phyloP scores from a whole-genome alignment of 2,113 vertebrate genomes.

The Salvelinus alpinus region DNA sequence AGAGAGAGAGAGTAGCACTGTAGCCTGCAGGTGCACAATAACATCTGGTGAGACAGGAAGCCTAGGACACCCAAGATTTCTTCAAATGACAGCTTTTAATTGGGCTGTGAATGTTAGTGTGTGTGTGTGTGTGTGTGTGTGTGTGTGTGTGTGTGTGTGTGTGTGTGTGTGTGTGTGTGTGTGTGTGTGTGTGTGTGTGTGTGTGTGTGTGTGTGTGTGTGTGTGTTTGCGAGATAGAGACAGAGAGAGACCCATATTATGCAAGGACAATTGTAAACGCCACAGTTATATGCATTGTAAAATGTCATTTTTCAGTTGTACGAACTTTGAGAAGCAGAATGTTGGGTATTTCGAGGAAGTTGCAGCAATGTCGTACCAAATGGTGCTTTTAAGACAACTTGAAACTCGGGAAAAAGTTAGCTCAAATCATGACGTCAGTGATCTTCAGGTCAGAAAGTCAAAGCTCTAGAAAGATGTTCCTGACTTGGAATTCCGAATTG shows the following conservation, averaged over 20 bases:
- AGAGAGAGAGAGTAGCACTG: conserved; percentile 11
- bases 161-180: conserved; percentile 39
- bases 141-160: neutral
- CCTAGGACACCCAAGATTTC: conserved; percentile 86
- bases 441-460: too few species aligned
- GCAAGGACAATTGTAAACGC: neutral
- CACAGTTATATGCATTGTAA: neutral
- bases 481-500: too few species aligned
- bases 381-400: too few species aligned
- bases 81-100: conserved; percentile 90
- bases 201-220: neutral
- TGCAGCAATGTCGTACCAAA: neutral
- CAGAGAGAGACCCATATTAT: neutral
- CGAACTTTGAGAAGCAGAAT: neutral
- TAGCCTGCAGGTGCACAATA: conserved; percentile 83
- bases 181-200: conserved; percentile 42
- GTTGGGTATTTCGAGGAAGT: neutral
- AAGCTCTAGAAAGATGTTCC: too few species aligned
- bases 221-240: neutral
- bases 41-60: conserved; percentile 88
- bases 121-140: conserved; percentile 31
- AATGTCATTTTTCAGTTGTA: neutral
- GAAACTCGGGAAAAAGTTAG: too few species aligned
- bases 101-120: conserved; percentile 68
- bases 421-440: too few species aligned